A percentile compares a stretch with the other conserved stretches of the same genome.
Evolutionary conservation across 2,888 invertebrate species (phyloP).

Genomic region (Lobophora halterata): DNA sequence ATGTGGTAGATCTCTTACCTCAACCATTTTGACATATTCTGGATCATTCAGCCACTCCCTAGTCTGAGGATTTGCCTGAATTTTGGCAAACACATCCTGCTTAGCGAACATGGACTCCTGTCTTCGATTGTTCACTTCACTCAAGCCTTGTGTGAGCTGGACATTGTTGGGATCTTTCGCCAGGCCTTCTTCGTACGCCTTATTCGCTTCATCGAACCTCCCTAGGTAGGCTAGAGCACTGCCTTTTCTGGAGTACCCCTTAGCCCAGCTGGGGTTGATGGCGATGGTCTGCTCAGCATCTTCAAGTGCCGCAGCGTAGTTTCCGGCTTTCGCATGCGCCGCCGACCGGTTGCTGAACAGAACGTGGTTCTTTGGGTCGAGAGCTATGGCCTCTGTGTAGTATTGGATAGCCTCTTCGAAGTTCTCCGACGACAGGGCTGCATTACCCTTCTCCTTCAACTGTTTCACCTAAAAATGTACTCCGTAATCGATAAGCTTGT

Average conservation of each 20-base stretch:
- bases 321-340: conserved; percentile 90
- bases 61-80: conserved; percentile 85
- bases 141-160: conserved; percentile 84
- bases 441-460: conserved; percentile 93
- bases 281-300: conserved; percentile 93
- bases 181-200: conserved; percentile 86
- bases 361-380: conserved; percentile 92
- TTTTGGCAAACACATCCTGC: conserved; percentile 76
- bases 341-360: conserved; percentile 95
- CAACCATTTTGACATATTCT: conserved; percentile 83
- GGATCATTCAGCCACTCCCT: conserved; percentile 87
- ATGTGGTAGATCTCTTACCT: conserved; percentile 51
- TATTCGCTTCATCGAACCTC: conserved; percentile 86
- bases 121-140: conserved; percentile 78
- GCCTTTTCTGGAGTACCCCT: conserved; percentile 94
- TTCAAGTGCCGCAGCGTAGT: conserved; percentile 86
- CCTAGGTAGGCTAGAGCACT: conserved; percentile 90
- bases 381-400: conserved; percentile 90
- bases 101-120: conserved; percentile 41
- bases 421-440: conserved; percentile 88
- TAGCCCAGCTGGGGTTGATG: conserved; percentile 92
- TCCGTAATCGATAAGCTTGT: conserved; percentile 22
- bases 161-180: conserved; percentile 86
- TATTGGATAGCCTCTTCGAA: conserved; percentile 88
- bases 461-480: conserved; percentile 84